Base-by-base conservation (phyloP, 35 echinoderm and acorn worm species). In the Ophiothrix spiculata region DNA sequence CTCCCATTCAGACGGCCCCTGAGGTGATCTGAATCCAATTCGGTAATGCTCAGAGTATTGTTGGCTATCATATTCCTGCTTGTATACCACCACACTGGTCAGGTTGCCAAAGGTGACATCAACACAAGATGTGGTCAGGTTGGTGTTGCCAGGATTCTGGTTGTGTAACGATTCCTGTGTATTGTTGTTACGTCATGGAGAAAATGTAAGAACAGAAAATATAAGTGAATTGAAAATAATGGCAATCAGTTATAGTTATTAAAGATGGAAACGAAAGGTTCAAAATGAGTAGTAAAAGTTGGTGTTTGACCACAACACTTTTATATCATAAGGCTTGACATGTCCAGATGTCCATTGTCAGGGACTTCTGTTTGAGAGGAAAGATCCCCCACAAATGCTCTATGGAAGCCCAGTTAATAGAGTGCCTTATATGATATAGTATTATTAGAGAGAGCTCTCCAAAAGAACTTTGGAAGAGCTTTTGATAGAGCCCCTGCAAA, bases 1-100 rank as follows among this genome's bases (percentile, higher is more conserved):
- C 35, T 93, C 81, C 92, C 92, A 93, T 37, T 76, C 84, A 0
- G 92, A 89, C 39, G 92, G 92, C 19, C 92, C 92, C 41, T 89
- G 74, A 39, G 78, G 56, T 19, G 87, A 82, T 63, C 79, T 81
- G 56, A 93, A 93, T 39, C 75, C 73, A 41, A 93, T 93, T 40
- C 79, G 73, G 39, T 78, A 80, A 28, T 89, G 84, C 31, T 79
- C 56, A 33, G 36, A 74, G 29, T 85, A 76, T 19, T 79, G 79
- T 2, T 60, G 76, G 29, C 81, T 56, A 31, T 81, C 86, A 36
- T 93, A 89, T 31, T 89, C 92, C 40, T 89, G 87, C 56, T 76
- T 78, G 34, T 90, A 85, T n/a, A 40, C 87, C 28, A 84, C 64
- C 16, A 93, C 83, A 39, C 54, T 86, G 37, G 76, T 83, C 3